These are phyloP conservation scores for Pocota personata DNA, from an alignment of 2,888 invertebrate genomes.

Conservation along the genomic window DNA sequence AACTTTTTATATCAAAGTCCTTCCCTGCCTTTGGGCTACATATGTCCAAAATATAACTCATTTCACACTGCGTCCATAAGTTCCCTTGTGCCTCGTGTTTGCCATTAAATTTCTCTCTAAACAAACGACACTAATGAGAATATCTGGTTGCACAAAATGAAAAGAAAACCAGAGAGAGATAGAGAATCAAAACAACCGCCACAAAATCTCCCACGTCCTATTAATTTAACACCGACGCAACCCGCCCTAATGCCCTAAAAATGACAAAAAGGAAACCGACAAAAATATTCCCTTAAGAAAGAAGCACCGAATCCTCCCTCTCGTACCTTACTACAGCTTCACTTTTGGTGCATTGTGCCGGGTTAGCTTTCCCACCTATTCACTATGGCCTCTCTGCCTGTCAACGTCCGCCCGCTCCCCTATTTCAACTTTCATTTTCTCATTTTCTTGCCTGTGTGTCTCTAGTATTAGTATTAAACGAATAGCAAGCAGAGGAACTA, in stretches of 20 bases:
- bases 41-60: neutral
- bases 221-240: constrained; percentile 61
- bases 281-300: constrained; percentile 20
- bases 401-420: neutral
- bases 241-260: constrained; percentile 69
- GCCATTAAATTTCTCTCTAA: constrained; percentile 22
- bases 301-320: neutral
- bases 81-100: neutral
- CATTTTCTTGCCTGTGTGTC: constrained; percentile 12
- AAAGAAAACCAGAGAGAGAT: constrained; percentile 7
- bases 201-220: constrained; percentile 50
- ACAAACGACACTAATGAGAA: constrained; percentile 57
- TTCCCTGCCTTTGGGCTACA: too few relatives aligned
- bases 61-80: neutral
- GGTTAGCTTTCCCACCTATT: constrained; percentile 3
- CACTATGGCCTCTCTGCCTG: neutral
- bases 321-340: neutral
- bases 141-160: constrained; percentile 29
- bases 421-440: constrained; percentile 52
- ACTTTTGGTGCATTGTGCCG: constrained; percentile 30
- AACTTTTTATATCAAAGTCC: too few relatives aligned
- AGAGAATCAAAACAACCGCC: constrained; percentile 37
- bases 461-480: constrained; percentile 1
- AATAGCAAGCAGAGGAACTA: neutral
- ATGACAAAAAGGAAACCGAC: constrained; percentile 32